Base-by-base conservation (phyloP, 2,888 invertebrate genomes). In the Caenorhabditis auriculariae region DNA sequence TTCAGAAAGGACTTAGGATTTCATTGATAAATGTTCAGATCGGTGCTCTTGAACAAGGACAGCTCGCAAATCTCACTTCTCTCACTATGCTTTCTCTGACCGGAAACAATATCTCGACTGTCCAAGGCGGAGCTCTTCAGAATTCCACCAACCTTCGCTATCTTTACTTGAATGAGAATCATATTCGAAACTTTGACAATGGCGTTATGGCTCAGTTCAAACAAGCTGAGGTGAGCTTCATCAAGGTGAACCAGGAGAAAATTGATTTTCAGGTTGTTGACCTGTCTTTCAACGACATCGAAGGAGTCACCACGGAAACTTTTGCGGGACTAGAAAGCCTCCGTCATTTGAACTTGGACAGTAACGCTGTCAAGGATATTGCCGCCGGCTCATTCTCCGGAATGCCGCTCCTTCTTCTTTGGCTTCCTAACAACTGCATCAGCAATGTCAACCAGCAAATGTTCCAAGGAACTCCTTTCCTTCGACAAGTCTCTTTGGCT, bases 161-260 rank as follows among this genome's bases (percentile, higher is more conserved):
- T 42, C 59, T 82, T 32, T 82, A 79, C 60, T 58, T 82, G 53
- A 77, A 76, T 54, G 76, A 80, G 35, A 82, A 82, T 60, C 50
- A 72, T 23, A 57, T 83, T 42, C 54, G 61, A 26, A 57, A 53
- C 19, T 68, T 82, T 74, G 88, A 88, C 61, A 87, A 89, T 19
- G 88, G 89, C 52, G 90, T 90, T 64, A 90, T 92, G 81, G 87
- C 89, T 78, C 81, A 82, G 54, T 77, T 77, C 66, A 67, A 71
- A 26, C 69, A 69, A 54, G 64, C 69, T 21, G 60, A 72, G 55
- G 62, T 77, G 62, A 21, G 54, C 66, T n/a, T 23, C n/a, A 24
- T 3, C 26, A 19, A 27, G 12, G 1, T 52, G 44, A 38, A 12
- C 32, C 7, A 21, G 48, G 28, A 7, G 21, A 45, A 27, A 9